phyloP scores from a whole-genome alignment of 2,113 vertebrate genomes.

The Heterotilapia buettikoferi region DNA sequence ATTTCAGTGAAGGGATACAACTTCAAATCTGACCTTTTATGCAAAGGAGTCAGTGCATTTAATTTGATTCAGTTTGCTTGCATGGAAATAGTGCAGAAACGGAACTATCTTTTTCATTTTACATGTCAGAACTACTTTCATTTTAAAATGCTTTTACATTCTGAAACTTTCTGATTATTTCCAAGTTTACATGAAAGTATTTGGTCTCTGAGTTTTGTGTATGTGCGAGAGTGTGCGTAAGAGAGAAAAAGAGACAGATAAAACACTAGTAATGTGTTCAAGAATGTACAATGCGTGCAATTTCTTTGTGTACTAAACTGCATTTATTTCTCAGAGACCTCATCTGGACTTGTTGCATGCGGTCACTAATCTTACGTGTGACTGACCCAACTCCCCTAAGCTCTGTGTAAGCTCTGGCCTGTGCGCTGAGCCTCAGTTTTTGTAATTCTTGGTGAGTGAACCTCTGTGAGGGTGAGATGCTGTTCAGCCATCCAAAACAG shows the following conservation, averaged over 20 bases:
- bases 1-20: background rate
- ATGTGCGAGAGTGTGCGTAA: background rate
- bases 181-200: background rate
- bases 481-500: background rate
- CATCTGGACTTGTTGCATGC: background rate
- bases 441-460: background rate
- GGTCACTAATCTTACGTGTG: background rate
- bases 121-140: background rate
- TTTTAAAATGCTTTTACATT: background rate
- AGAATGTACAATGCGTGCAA: background rate
- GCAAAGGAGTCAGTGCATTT: background rate
- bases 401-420: background rate
- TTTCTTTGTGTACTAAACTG: background rate
- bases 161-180: background rate
- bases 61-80: background rate
- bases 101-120: background rate
- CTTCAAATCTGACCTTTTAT: background rate
- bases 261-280: background rate
- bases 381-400: background rate
- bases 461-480: background rate
- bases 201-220: background rate
- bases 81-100: background rate
- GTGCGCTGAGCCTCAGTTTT: background rate
- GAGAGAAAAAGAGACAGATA: background rate
- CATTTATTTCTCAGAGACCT: background rate